phyloP scores from a whole-genome alignment of 2,888 invertebrate species.

The Emesis furor region DNA sequence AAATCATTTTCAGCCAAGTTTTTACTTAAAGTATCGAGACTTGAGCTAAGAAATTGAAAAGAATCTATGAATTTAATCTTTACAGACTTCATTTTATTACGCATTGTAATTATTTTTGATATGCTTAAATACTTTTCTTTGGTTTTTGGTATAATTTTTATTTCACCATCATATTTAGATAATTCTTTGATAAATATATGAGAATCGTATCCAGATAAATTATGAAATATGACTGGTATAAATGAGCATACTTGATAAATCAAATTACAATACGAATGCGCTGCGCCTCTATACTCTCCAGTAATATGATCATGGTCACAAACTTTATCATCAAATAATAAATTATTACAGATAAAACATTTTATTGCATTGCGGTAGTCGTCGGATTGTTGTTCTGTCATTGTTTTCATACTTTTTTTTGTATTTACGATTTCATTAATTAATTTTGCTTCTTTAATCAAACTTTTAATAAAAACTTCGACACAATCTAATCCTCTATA shows the following conservation, averaged over 20 bases:
- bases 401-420: background rate
- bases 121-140: slow-evolving; percentile 17
- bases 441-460: background rate
- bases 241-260: slow-evolving; percentile 56
- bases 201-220: slow-evolving; percentile 34
- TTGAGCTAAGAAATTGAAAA: slow-evolving; percentile 24
- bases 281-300: slow-evolving; percentile 53
- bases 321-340: slow-evolving; percentile 50
- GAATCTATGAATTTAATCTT: slow-evolving; percentile 51
- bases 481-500: background rate
- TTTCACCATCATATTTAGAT: slow-evolving; percentile 13
- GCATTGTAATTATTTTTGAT: slow-evolving; percentile 25
- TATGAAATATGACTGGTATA: slow-evolving; percentile 68
- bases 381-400: background rate
- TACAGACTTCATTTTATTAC: background rate
- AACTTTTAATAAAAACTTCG: background rate
- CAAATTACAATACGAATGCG: slow-evolving; percentile 64
- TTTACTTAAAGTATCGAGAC: background rate
- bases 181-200: slow-evolving; percentile 37
- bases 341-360: slow-evolving; percentile 30
- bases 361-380: background rate
- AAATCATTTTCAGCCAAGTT: slow-evolving; percentile 35
- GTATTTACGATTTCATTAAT: background rate
- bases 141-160: slow-evolving; percentile 33
- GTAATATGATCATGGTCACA: slow-evolving; percentile 58